Base-by-base conservation (phyloP, 2,888 invertebrate genomes). In the Trichopria drosophilae region DNA sequence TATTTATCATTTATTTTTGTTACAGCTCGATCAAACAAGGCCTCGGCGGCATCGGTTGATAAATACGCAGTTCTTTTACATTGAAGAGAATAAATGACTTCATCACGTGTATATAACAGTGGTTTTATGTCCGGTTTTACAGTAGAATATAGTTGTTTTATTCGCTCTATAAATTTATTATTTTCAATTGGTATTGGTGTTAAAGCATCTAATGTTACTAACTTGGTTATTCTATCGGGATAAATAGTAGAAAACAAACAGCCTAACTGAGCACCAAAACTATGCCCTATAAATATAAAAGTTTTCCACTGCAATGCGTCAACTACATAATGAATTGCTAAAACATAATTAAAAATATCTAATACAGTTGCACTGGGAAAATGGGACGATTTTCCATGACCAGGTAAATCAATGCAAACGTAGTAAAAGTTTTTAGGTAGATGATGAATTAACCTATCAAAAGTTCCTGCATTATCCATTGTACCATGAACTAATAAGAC, bases 181-280 rank as follows among this genome's bases (percentile, higher is more conserved):
- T 63, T 16, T 0, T 57, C 20, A n/a, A 67, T 18, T 2, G 71
- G 62, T 1, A 54, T 49, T 2, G 73, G 58, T 29, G 72, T 61
- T 2, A 77, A 18, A 9, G 75, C 64, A 58, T 81, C 81, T 6
- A 80, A 26, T 58, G 75, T 58, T 18, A 80, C 65, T 6, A 81
- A 46, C 65, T 74, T 76, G 3, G 68, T 68, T 4, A 80, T 66
- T 55, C 64, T 60, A 34, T 70, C 67, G 3, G 79, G 79, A 58
- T 74, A 77, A 4, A 78, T n/a, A 24, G 72, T 60, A 7, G 74
- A 60, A 44, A 69, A 77, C 12, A 73, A 51, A 5, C 69, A 40
- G 10, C 72, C 76, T 15, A 79, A 41, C 36, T 76, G 77, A 1
- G 77, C 81, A 2, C 84, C 84, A 63, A 81, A 75, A 62, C 76